Percentiles rank a stretch among this genome's conserved stretches.
Evolutionary conservation across 92 coral and sea anemone genomes (phyloP).

Genomic region (Siderastrea siderea): DNA sequence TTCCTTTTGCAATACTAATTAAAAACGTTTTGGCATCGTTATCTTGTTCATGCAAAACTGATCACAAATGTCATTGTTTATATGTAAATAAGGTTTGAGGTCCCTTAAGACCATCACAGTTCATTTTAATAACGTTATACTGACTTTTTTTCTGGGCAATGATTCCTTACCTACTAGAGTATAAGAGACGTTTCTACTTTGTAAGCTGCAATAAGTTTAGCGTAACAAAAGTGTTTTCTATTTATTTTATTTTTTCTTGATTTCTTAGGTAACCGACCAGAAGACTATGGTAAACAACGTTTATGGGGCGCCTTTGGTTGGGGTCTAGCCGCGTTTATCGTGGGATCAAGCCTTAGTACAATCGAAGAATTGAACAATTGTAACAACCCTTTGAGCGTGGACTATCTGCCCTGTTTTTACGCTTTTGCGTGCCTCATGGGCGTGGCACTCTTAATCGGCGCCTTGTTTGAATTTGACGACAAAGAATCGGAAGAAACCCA

Average conservation of each 20-base stretch:
- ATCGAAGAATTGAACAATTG: slow-evolving; percentile 80
- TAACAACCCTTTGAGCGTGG: slow-evolving; percentile 82
- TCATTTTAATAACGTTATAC: too few species aligned
- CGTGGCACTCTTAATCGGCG: slow-evolving; percentile 81
- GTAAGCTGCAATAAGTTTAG: too few species aligned
- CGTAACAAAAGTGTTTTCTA: neutral
- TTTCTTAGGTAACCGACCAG: slow-evolving; percentile 70
- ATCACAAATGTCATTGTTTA: too few species aligned
- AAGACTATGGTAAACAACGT: slow-evolving; percentile 94
- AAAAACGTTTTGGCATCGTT: too few species aligned
- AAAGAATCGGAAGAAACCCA: slow-evolving; percentile 42
- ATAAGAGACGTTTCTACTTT: too few species aligned
- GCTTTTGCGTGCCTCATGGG: slow-evolving; percentile 91
- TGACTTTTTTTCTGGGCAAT: too few species aligned
- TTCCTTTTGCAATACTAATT: too few species aligned
- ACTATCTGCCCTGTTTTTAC: slow-evolving; percentile 95
- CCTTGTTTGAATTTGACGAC: slow-evolving; percentile 83
- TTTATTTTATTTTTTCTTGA: neutral
- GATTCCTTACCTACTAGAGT: too few species aligned
- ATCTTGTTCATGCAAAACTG: too few species aligned
- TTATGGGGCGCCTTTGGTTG: slow-evolving; percentile 96
- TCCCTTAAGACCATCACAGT: too few species aligned
- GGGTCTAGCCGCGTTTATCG: slow-evolving; percentile 89
- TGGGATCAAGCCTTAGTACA: slow-evolving; percentile 86
- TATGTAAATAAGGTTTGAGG: too few species aligned